Base-by-base conservation (phyloP, 2,113 vertebrate species). In the Mungos mungo region DNA sequence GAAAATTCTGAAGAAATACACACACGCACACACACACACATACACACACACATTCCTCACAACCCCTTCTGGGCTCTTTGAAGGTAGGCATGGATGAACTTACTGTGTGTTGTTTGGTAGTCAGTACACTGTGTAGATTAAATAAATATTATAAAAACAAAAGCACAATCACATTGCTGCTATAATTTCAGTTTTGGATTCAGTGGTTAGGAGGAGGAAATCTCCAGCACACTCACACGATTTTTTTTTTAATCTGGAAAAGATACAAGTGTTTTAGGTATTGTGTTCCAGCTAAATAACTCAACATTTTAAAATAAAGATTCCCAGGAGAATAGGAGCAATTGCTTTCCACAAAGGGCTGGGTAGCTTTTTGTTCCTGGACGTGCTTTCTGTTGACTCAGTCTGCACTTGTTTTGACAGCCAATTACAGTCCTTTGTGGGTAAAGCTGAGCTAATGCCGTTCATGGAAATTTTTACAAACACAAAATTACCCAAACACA, bases 401-500 rank as follows among this genome's bases (percentile, higher is more conserved):
- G 50, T 96, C 79, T 88, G 80, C 54, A 72, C 80, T 97, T 98
- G 92, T 97, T 93, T 97, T 97, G 83, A 83, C 38, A 95, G 77
- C 63, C 87, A 96, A 50, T 96, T 85, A 94, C 27, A 90, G 88
- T 63, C n/a, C 83, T 96, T 88, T 35, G 84, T 89, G 93, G 57
- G 66, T 69, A 96, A 96, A 97, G 82, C 94, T 91, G 91, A 97
- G 93, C 80, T 97, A 98, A 98, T 88, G 41, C 21, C 95, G 84
- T 74, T 95, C 92, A 89, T 95, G 98, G 97, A 98, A 98, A 98
- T 68, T 97, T 97, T 98, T 96, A 97, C 90, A 90, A 82, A 97
- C 65, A 90, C 23, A 92, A 86, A 93, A 84, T 85, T 38, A 65
- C 86, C 47, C 65, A 77, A 97, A 95, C 41, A 96, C 92, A 97